Conservation (phyloP, 2,888 invertebrate species). For the Drosophila prostipennis region DNA sequence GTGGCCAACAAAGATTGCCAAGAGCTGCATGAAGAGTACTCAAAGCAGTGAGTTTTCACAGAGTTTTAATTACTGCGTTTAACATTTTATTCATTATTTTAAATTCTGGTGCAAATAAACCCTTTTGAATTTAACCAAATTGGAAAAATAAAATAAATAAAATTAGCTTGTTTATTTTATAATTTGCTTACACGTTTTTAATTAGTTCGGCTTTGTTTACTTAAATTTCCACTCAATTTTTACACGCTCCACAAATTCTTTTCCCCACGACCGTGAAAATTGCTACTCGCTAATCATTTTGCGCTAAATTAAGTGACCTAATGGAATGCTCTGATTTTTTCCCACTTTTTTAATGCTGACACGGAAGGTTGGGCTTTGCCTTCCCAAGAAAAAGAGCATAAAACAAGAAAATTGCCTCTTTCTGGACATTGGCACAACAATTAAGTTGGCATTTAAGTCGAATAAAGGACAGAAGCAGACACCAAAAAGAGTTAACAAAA, state of each 20-base stretch:
- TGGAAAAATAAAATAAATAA: not conserved
- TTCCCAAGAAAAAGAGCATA: slow-evolving; percentile 34
- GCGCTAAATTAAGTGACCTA: slow-evolving; percentile 74
- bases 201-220: slow-evolving; percentile 25
- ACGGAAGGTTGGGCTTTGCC: slow-evolving; percentile 10
- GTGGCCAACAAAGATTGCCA: slow-evolving; percentile 95
- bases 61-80: not conserved
- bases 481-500: slow-evolving; percentile 41
- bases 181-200: slow-evolving; percentile 25
- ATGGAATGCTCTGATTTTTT: slow-evolving; percentile 59
- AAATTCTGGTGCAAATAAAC: not conserved
- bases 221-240: slow-evolving; percentile 26
- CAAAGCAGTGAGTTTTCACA: not conserved
- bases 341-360: slow-evolving; percentile 44
- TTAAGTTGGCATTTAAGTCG: slow-evolving; percentile 73
- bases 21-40: slow-evolving; percentile 87
- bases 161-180: slow-evolving; percentile 2
- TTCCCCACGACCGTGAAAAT: not conserved
- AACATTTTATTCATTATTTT: not conserved
- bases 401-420: slow-evolving; percentile 67
- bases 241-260: not conserved
- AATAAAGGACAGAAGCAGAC: slow-evolving; percentile 48
- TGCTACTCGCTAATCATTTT: slow-evolving; percentile 65
- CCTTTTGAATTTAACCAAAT: not conserved
- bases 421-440: slow-evolving; percentile 69